phyloP scores from a whole-genome alignment of 1,140 invertebrate genomes.

The Andricus grossulariae region DNA sequence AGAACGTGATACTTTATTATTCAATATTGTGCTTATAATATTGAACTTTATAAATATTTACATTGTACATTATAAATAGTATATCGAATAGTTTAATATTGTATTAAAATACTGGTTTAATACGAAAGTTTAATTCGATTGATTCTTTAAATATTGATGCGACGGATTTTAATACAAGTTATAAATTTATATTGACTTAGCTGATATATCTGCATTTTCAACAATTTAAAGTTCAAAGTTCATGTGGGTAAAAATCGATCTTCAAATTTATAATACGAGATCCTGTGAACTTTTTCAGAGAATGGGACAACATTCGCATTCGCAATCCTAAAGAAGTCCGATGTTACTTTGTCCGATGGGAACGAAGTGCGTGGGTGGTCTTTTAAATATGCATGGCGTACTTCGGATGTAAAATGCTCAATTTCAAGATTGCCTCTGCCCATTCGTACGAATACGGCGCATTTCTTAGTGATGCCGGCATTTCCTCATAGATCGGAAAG shows the following conservation, averaged over 20 bases:
- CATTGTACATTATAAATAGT: too few relatives aligned
- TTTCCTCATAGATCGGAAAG: constrained; percentile 14
- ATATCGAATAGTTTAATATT: too few relatives aligned
- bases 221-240: constrained; percentile 3
- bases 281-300: neutral
- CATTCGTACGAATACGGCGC: constrained; percentile 18
- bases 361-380: constrained; percentile 22
- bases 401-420: constrained; percentile 30
- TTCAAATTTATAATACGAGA: constrained; percentile 14
- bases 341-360: constrained; percentile 18
- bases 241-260: constrained; percentile 1
- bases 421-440: constrained; percentile 25
- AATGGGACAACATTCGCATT: constrained; percentile 16
- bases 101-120: too few relatives aligned
- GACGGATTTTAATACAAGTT: neutral
- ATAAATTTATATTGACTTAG: constrained; percentile 6
- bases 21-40: too few relatives aligned
- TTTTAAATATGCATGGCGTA: constrained; percentile 28
- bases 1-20: too few relatives aligned
- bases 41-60: too few relatives aligned
- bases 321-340: constrained; percentile 21
- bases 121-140: too few relatives aligned
- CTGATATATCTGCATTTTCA: neutral
- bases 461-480: constrained; percentile 16
- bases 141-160: too few relatives aligned